Conservation (phyloP, 2,113 vertebrate genomes). For the Tychaedon coryphoeus region DNA sequence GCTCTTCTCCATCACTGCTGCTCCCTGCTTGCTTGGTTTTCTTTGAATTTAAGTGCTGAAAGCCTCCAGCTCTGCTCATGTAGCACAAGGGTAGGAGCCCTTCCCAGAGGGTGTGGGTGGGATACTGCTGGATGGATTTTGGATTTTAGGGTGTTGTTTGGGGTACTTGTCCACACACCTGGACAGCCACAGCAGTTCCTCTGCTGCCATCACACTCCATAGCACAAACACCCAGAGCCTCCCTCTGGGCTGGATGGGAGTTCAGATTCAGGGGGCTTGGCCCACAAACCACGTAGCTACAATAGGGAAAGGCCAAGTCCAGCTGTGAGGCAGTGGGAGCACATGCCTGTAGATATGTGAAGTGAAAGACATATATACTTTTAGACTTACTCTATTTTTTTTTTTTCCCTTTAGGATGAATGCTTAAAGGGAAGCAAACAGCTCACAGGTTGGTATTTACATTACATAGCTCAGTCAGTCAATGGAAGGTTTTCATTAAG, state of each 20-base stretch:
- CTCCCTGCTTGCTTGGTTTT: background rate
- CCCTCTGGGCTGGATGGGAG: background rate
- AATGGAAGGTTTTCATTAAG: slow-evolving; percentile 8
- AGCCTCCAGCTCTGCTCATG: background rate
- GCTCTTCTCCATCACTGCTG: background rate
- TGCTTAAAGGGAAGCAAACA: background rate
- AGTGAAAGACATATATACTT: background rate
- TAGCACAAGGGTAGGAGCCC: background rate
- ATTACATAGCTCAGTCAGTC: background rate
- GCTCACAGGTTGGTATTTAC: background rate
- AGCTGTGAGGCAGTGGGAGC: background rate
- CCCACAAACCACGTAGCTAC: rapidly evolving
- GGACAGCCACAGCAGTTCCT: background rate
- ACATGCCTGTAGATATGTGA: background rate
- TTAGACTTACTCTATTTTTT: background rate
- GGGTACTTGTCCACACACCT: rapidly evolving
- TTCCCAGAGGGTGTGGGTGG: background rate
- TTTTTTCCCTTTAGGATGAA: background rate
- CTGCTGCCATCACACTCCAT: background rate
- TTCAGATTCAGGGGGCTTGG: background rate
- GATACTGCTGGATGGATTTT: background rate
- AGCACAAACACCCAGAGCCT: background rate
- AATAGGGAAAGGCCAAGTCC: background rate
- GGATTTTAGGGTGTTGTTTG: background rate
- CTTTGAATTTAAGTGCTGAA: background rate